Evolutionary conservation across 2,113 vertebrate species (phyloP), one percentile per base, ranked within the genome.

Genomic region (Brienomyrus brachyistius): DNA sequence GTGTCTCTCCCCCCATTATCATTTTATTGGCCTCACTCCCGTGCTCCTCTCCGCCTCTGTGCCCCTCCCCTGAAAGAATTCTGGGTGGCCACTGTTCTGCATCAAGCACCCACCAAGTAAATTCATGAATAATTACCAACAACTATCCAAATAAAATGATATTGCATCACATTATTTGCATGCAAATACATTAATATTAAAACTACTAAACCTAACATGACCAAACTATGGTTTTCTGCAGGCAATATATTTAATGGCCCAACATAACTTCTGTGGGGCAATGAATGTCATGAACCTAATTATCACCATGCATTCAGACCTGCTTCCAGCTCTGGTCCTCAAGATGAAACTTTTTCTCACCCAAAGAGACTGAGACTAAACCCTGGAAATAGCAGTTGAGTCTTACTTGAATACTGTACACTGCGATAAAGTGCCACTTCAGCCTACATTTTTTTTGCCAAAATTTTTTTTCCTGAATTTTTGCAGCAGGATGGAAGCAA

Each of bases 261-360:
- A 95, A 54, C 95, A 96, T 90, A 96, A 96, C 91, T 96, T 95
- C 90, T 92, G 93, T 0, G 90, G 89, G 1, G 96, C 95, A 50
- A 90, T 96, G 80, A 95, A 96, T 74, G 90, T 94, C 19, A 92
- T 94, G 82, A 95, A 94, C 92, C 95, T 95, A 74, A 91, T 95
- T 48, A 93, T 94, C 0, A 90, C 91, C 15, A 88, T 88, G 50
- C 92, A 92, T 0, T 92, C 94, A 74, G 88, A 59, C 90, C 96
- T 96, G 91, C 89, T 93, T 59, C 96, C 95, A 0, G 96, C 94
- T 54, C 86, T 94, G 31, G 51, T 93, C 70, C 88, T 95, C 31
- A 97, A 97, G 93, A 96, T 97, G 96, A 94, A 87, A 59, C 91
- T 96, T 21, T 94, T 95, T 89, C 62, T 97, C 90, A 94, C 95